Percentiles rank a stretch among this genome's conserved stretches.
Conservation (phyloP, 2,797 vertebrate species). For the Gymnothorax javanicus region DNA sequence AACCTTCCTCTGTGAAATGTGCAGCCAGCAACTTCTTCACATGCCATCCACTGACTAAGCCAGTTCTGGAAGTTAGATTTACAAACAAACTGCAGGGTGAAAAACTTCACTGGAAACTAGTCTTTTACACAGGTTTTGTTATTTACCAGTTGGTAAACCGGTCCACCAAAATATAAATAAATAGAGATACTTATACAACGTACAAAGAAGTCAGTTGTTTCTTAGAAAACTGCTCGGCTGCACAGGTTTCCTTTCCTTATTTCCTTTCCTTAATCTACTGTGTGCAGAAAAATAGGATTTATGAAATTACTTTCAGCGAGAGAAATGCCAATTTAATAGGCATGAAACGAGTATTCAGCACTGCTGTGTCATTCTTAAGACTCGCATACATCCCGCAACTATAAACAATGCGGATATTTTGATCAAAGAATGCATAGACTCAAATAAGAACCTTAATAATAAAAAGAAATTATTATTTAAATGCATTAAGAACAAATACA, state of each 20-base stretch:
- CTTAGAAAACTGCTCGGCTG: neutral
- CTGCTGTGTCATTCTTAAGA: neutral
- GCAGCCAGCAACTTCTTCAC: neutral
- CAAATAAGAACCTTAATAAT: neutral
- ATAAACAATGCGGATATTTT: neutral
- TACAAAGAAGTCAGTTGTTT: too few relatives aligned
- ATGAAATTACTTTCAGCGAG: neutral
- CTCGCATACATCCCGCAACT: neutral
- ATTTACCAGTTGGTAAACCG: neutral
- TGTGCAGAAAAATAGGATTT: neutral
- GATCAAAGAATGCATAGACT: neutral
- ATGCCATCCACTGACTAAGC: neutral
- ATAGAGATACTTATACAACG: neutral
- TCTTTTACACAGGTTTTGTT: neutral
- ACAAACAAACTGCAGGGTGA: neutral
- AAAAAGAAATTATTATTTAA: neutral
- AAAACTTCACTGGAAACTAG: neutral
- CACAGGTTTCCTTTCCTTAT: neutral
- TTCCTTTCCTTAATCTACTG: neutral
- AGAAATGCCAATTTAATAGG: neutral
- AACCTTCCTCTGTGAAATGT: neutral
- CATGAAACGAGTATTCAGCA: neutral
- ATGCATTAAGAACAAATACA: slow-evolving; percentile 42
- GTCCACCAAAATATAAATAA: neutral
- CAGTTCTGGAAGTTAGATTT: neutral